Evolutionary conservation across 2,888 invertebrate genomes (phyloP).

Genomic region (Tetragnatha montana): DNA sequence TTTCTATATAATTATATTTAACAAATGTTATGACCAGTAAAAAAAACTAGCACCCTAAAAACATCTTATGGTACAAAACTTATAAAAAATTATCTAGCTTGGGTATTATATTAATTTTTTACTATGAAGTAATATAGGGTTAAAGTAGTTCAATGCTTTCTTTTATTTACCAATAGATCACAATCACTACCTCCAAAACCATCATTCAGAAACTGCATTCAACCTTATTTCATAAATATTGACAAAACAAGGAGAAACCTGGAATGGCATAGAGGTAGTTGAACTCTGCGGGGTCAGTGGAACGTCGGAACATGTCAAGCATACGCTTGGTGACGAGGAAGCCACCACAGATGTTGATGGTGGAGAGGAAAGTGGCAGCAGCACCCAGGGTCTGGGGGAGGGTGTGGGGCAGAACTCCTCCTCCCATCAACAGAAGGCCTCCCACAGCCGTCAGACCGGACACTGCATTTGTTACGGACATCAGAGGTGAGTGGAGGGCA

Average conservation of each 20-base stretch:
- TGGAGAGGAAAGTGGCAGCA: slow-evolving; percentile 89
- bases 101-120: too few relatives aligned
- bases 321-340: slow-evolving; percentile 92
- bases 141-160: too few relatives aligned
- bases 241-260: slow-evolving; percentile 71
- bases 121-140: too few relatives aligned
- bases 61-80: too few relatives aligned
- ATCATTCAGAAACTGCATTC: too few relatives aligned
- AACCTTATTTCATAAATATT: too few relatives aligned
- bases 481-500: slow-evolving; percentile 91
- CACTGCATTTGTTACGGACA: slow-evolving; percentile 95
- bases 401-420: slow-evolving; percentile 85
- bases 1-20: too few relatives aligned
- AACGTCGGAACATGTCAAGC: slow-evolving; percentile 91
- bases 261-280: slow-evolving; percentile 88
- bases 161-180: too few relatives aligned
- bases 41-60: too few relatives aligned
- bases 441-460: slow-evolving; percentile 95
- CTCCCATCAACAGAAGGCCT: slow-evolving; percentile 89
- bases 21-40: too few relatives aligned
- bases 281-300: slow-evolving; percentile 90
- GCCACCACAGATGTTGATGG: slow-evolving; percentile 93
- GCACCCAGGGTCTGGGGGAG: slow-evolving; percentile 87
- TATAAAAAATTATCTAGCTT: too few relatives aligned
- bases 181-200: too few relatives aligned